Evolutionary conservation across 1,140 invertebrate genomes (phyloP), one percentile per base, ranked within the genome.

Genomic region (Leptinotarsa undecemlineata): DNA sequence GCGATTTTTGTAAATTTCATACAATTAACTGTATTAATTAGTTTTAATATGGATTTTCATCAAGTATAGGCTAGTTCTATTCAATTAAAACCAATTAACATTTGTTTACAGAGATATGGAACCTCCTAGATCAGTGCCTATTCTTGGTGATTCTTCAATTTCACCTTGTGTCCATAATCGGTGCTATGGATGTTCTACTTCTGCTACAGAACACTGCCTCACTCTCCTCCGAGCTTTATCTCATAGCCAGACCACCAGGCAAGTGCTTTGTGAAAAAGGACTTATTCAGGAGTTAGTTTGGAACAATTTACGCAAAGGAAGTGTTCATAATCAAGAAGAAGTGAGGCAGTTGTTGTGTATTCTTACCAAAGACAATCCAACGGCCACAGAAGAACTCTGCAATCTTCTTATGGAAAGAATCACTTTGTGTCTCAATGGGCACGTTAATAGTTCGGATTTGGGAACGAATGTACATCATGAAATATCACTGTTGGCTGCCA

Each of bases 191-290:
- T 96, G 95, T 83, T 93, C 93, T 1, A 89, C 93, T 33, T 90
- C 94, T 15, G 94, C 95, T 11, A 95, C 96, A 0, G 96, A 98
- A 85, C 95, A 98, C 85, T 98, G 96, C 86, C 88, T 99, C 4
- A 98, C 96, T 4, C 83, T 99, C 20, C 86, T 99, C 48, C 89
- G 96, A 62, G 96, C 96, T n/a, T 87, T 99, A 69, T 95, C 96
- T 8, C 94, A 93, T 20, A 95, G 95, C 82, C 88, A 89, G 4
- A 89, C 90, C 6, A 92, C 95, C 26, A 89, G 95, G 68, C 89
- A 93, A 63, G 90, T 92, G 0, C 86, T 98, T 1, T 97, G 95
- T 82, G 90, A 91, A 63, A 92, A 96, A 85, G 96, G 96, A 5
- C 88, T 98, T 19, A 94, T 98, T 14, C 92, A 94, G 80, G 96